Conservation (phyloP, 2,113 vertebrate genomes). For the Odontesthes bonariensis region DNA sequence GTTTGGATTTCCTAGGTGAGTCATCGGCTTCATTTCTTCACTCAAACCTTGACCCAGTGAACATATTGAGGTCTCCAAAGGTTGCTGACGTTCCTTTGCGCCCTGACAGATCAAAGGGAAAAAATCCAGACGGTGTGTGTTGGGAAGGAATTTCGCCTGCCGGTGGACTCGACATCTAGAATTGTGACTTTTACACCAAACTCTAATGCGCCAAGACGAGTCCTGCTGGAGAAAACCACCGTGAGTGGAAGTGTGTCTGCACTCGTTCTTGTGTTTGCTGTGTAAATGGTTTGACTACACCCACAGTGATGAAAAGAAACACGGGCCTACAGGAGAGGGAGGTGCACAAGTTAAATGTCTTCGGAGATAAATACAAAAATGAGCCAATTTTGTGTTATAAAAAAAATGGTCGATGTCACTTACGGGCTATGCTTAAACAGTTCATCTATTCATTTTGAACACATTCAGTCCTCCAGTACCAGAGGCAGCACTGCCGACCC, state of each 20-base stretch:
- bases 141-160: conserved; percentile 74
- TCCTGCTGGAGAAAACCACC: conserved; percentile 73
- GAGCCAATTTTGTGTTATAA: too few relatives aligned
- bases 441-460: too few relatives aligned
- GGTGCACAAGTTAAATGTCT: too few relatives aligned
- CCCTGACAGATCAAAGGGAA: conserved; percentile 65
- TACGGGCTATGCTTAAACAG: too few relatives aligned
- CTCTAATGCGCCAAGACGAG: conserved; percentile 38
- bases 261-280: neutral
- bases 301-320: too few relatives aligned
- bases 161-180: conserved; percentile 72
- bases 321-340: too few relatives aligned
- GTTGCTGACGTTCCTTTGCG: neutral
- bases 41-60: neutral
- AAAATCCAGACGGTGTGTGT: conserved; percentile 68
- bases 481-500: too few relatives aligned
- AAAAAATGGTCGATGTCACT: too few relatives aligned
- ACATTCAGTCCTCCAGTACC: too few relatives aligned
- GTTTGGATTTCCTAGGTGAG: conserved; percentile 62
- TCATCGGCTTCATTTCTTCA: conserved; percentile 5
- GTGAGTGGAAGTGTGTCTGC: conserved; percentile 47
- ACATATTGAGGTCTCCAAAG: neutral
- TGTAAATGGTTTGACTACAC: neutral
- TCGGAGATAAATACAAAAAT: too few relatives aligned
- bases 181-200: conserved; percentile 72